phyloP scores from a whole-genome alignment of 2,888 invertebrate species.

The Cheilosia soror region DNA sequence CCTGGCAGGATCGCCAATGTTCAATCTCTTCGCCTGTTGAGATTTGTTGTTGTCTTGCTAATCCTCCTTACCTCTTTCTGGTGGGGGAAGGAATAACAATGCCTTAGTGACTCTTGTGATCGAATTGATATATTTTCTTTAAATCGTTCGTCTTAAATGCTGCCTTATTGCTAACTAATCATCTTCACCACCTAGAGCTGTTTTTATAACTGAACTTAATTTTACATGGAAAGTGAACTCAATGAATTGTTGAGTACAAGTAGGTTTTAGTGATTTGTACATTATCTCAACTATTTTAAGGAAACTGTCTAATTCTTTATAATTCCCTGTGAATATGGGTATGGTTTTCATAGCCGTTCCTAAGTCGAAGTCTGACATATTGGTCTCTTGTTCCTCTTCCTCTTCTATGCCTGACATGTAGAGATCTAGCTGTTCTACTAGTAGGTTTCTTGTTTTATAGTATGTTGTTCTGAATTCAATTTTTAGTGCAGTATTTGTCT shows the following conservation, averaged over 20 bases:
- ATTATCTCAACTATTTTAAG: constrained; percentile 11
- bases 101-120: no score
- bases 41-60: no score
- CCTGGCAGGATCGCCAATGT: no score
- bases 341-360: constrained; percentile 18
- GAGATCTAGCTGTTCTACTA: not conserved
- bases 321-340: constrained; percentile 9
- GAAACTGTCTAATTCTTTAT: constrained; percentile 15
- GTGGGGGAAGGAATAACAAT: no score
- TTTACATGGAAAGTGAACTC: not conserved
- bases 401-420: no score
- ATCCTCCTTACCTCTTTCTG: no score
- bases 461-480: no score
- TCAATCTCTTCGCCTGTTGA: no score
- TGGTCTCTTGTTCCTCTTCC: not conserved
- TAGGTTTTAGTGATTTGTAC: not conserved
- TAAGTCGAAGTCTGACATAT: constrained; percentile 12
- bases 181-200: not conserved
- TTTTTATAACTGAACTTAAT: not conserved
- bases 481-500: no score
- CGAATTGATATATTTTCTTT: no score
- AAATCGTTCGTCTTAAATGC: no score
- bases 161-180: no score
- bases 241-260: not conserved
- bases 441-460: not conserved